Base-by-base conservation (phyloP, 1,140 invertebrate genomes). In the Neoseiulus cucumeris region DNA sequence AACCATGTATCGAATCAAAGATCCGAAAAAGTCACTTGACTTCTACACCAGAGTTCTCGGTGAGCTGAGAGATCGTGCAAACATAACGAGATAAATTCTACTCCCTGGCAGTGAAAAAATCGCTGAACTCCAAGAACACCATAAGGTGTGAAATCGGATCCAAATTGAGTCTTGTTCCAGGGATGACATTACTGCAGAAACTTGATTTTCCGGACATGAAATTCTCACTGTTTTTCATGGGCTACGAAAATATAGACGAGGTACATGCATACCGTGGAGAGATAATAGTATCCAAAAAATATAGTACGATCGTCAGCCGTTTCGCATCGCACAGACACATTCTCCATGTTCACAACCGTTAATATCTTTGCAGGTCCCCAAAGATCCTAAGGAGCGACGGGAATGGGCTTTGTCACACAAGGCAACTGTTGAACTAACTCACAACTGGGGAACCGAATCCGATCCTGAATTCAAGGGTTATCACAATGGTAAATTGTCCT, bases 1-100 rank as follows among this genome's bases (percentile, higher is more conserved):
- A 81, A 94, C 91, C 7, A 96, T 95, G 91, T 88, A 87, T 72
- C 81, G 91, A 65, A 90, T 95, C 59, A 94, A 93, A 75, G 90
- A 95, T 75, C 89, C 91, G 1, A 81, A 82, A 71, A 82, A 81
- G 67, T 89, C 87, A 0, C 74, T 96, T 41, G 85, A 89, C 30
- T 96, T 95, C 74, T 96, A 96, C 75, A 87, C 87, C 0, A 81
- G 84, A 68, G 85, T 94, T 1, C 76, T 95, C 4, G 91, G 91
- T 17, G 94, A 95, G 91, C 84, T 82, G 78, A 78, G 69, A 64
- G 65, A 69, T 18, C 59, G 7, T n/a, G 12, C n/a, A 12, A n/a
- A n/a, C n/a, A n/a, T n/a, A n/a, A n/a, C n/a, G n/a, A n/a, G n/a
- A n/a, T n/a, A 44, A 44, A 44, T 44, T 17, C 42, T 44, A 44